Conservation (phyloP, 2,888 invertebrate genomes). For the Parnassius orleans region DNA sequence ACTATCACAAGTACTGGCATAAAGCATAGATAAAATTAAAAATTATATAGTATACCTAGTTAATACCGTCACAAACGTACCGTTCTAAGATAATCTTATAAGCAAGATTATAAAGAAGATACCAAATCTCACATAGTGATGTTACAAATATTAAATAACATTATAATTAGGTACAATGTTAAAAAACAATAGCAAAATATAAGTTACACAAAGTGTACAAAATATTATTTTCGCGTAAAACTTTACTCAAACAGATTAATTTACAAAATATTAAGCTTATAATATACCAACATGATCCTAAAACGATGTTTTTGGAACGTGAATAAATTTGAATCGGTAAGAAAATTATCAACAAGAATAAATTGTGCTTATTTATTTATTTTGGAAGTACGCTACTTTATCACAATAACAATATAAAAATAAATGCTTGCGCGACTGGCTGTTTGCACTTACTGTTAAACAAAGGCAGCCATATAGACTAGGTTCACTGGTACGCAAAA, state of each 20-base stretch:
- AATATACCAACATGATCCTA: not conserved
- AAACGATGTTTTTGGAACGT: not conserved
- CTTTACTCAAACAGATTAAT: conserved; percentile 1
- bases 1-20: conserved; percentile 45
- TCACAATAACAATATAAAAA: conserved; percentile 71
- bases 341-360: conserved; percentile 15
- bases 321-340: not conserved
- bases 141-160: conserved; percentile 11
- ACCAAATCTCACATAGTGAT: conserved; percentile 46
- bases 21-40: conserved; percentile 8
- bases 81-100: conserved; percentile 71
- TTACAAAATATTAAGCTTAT: conserved; percentile 1
- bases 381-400: conserved; percentile 33
- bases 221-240: not conserved
- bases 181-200: conserved; percentile 25
- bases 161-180: conserved; percentile 10
- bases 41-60: conserved; percentile 2
- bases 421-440: conserved; percentile 77
- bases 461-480: conserved; percentile 62
- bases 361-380: conserved; percentile 30
- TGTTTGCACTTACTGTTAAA: conserved; percentile 38
- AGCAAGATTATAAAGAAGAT: conserved; percentile 71
- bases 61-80: conserved; percentile 46
- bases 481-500: conserved; percentile 75
- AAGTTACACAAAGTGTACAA: conserved; percentile 4